Percentiles rank a stretch among this genome's conserved stretches.
Evolutionary conservation across 2,888 invertebrate species (phyloP).

Genomic region (Geotrupes spiniger): DNA sequence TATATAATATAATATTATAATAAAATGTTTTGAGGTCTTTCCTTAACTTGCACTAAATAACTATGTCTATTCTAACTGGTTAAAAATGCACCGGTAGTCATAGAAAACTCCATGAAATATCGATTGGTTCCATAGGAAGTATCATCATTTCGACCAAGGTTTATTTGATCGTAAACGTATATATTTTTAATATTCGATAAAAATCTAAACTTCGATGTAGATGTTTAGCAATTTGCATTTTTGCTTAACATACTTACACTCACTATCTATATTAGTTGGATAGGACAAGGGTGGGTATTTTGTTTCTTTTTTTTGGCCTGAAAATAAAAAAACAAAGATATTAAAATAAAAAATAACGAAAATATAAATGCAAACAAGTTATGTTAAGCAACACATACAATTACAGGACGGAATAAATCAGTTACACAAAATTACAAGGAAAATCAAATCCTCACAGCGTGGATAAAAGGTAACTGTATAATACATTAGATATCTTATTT

Average conservation of each 20-base stretch:
- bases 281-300: conserved; percentile 22
- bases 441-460: no score
- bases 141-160: conserved; percentile 4
- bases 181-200: no score
- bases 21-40: background rate
- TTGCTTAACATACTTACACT: conserved; percentile 23
- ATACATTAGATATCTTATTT: no score
- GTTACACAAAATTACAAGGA: no score
- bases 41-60: no score
- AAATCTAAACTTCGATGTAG: conserved; percentile 21
- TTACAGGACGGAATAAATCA: no score
- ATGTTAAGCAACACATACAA: no score
- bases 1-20: no score
- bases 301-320: conserved; percentile 21
- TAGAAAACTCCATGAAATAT: conserved; percentile 20
- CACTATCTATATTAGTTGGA: conserved; percentile 19
- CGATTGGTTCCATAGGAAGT: conserved; percentile 21
- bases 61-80: no score
- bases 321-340: conserved; percentile 16
- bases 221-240: conserved; percentile 22
- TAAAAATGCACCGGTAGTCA: conserved; percentile 1
- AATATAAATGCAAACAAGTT: no score
- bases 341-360: conserved; percentile 11
- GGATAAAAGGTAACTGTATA: no score
- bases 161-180: background rate